Base-by-base conservation (phyloP, 2,797 vertebrate genomes). In the Leptatherina wallacei region DNA sequence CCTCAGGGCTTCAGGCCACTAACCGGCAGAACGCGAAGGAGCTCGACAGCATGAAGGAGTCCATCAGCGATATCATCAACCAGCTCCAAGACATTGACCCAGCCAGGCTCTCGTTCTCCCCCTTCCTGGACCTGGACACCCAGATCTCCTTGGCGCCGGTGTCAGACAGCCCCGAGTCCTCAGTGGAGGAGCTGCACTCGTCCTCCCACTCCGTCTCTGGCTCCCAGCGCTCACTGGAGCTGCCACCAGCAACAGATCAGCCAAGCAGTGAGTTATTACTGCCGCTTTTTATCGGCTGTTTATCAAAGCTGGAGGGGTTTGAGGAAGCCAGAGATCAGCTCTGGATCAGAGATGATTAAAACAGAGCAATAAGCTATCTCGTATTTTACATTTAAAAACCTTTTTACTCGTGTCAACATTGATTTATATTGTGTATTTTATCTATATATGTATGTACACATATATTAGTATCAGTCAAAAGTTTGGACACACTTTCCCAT, bases 71-170 rank as follows among this genome's bases (percentile, higher is more conserved):
- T 84, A 94, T 95, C 75, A 93, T 95, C 80, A 93, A 94, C 85
- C 94, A 95, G 88, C 93, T 95, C 60, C 94, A 93, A 83, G 94
- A 95, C 85, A 94, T 95, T 3, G 94, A 95, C 77, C 94, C 94
- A 0, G 89, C 92, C 65, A 78, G 94, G 49, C 92, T 95, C 38
- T 95, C 95, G 78, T 95, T 95, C 87, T 95, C 95, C 11, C 95
- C 94, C 0, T 95, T 95, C 84, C 84, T 95, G 62, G 94, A 95
- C 85, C 86, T 95, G 85, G 95, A 95, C 88, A 95, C 94, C 36
- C 94, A 95, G 90, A 95, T 95, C 79, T 93, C 93, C 36, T 54
- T 95, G 91, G 94, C 94, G 0, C 93, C 94, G 0, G 90, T 95
- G 83, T 95, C 94, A 13, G 94, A 95, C 89, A 95, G 95, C 55